A percentile compares a stretch with the other conserved stretches of the same genome.
Evolutionary conservation across 2,797 vertebrate species (phyloP).

Genomic region (Botia almorhae): DNA sequence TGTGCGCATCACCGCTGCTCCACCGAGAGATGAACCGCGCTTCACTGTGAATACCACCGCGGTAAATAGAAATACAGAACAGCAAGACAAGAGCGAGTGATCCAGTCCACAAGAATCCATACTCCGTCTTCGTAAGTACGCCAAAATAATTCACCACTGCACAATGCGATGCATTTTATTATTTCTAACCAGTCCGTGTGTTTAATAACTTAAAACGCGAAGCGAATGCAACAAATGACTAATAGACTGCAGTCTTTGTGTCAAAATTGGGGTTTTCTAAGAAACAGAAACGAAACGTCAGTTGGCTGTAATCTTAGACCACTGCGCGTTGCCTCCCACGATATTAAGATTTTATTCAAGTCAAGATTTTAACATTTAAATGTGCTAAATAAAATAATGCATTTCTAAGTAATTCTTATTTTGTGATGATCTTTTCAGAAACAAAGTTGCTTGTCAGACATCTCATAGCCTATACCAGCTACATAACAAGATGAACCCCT

Average conservation of each 20-base stretch:
- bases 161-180: not conserved
- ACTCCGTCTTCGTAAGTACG: constrained; percentile 52
- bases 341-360: not conserved
- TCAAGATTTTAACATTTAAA: not conserved
- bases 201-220: not conserved
- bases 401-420: not conserved
- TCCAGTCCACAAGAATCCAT: constrained; percentile 19
- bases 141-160: constrained; percentile 3
- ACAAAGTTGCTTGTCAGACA: constrained; percentile 23
- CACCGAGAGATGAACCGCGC: constrained; percentile 41
- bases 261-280: not conserved
- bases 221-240: constrained; percentile 11
- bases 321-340: not conserved
- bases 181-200: not conserved
- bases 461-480: constrained; percentile 1
- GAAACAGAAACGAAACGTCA: constrained; percentile 5
- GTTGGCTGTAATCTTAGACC: not conserved
- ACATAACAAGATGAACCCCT: constrained; percentile 35
- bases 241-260: constrained; percentile 7
- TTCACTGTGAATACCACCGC: constrained; percentile 40
- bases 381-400: not conserved
- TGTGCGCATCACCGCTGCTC: constrained; percentile 53
- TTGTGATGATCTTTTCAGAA: constrained; percentile 24
- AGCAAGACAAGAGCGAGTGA: constrained; percentile 25
- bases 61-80: constrained; percentile 21